Base-by-base conservation (phyloP, 2,113 vertebrate genomes). In the Cephalopholis sonnerati region DNA sequence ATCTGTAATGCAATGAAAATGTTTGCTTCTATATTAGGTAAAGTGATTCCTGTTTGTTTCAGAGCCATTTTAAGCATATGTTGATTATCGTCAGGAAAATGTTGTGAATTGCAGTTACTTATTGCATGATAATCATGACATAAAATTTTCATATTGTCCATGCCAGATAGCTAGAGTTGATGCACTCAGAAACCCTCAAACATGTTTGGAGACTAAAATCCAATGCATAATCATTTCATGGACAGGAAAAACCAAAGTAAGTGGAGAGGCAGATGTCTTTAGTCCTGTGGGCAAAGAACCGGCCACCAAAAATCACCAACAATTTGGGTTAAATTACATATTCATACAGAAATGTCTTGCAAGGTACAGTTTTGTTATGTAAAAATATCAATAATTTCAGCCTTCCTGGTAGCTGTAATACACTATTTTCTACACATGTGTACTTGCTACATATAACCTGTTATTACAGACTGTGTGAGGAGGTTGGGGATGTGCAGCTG, bases 401-500 rank as follows among this genome's bases (percentile, higher is more conserved):
- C 17, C 24, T 24, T 20, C 39, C 24, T 41, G 15, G 53, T 54
- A 3, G 50, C 20, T 68, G 9, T 27, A 54, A 4, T 1, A 3
- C 18, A 2, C 5, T 32, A 8, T 54, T 39, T 41, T 20, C 27
- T 65, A 10, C 50, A 27, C 48, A 50, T 7, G 5, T 20, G 12
- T 11, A 32, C 41, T 68, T 27, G 8, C 18, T 22, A 0, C 12
- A 8, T 32, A 29, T 74, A 27, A 63, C 48, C 6, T 62, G 57
- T 54, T 29, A 55, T 51, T 27, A 48, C 48, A 67, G 44, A 9
- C 59, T 3, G 16, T 62, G 27, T 29, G 7, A 9, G 9, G 32
- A 65, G n/a, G 59, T 77, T 54, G 39, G 25, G 22, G 63, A 4
- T 29, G 12, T 51, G 41, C n/a, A 27, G 63, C 67, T 59, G 61